Percentiles rank a stretch among this genome's conserved stretches.
Conservation (phyloP, 2,113 vertebrate species). For the Neolamprologus falcicula region DNA sequence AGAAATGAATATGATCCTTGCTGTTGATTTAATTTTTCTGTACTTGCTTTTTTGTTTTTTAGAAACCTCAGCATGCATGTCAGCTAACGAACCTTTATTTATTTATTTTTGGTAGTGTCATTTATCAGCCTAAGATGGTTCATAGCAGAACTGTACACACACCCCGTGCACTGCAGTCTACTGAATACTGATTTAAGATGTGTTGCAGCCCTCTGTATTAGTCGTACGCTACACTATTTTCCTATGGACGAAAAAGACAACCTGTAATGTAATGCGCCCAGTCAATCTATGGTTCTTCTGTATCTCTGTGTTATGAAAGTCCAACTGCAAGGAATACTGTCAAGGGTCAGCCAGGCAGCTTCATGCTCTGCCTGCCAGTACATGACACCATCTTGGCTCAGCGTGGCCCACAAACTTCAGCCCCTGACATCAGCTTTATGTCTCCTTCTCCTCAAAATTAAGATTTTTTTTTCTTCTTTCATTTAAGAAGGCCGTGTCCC, state of each 20-base stretch:
- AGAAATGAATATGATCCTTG: not conserved
- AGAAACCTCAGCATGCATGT: not conserved
- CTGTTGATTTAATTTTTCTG: not conserved
- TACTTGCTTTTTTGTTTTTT: not conserved
- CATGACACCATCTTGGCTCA: constrained; percentile 46
- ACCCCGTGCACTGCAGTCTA: not conserved
- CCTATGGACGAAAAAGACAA: not conserved
- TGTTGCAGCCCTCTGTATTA: not conserved
- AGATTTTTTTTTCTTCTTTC: not conserved
- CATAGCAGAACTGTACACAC: not conserved
- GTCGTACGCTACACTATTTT: not conserved
- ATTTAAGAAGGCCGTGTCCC: not conserved
- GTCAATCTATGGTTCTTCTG: not conserved
- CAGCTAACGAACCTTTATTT: not conserved
- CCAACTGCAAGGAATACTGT: constrained; percentile 2
- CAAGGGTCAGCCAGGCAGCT: constrained; percentile 19
- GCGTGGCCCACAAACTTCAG: not conserved
- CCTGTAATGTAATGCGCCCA: not conserved
- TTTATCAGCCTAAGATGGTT: not conserved
- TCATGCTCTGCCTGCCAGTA: constrained; percentile 18
- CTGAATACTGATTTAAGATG: not conserved
- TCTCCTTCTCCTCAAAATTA: not conserved
- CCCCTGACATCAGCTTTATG: not conserved
- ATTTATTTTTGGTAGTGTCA: not conserved
- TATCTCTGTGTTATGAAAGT: constrained; percentile 9